Base-by-base conservation (phyloP, 2,797 vertebrate genomes). In the Arnoldichthys spilopterus region DNA sequence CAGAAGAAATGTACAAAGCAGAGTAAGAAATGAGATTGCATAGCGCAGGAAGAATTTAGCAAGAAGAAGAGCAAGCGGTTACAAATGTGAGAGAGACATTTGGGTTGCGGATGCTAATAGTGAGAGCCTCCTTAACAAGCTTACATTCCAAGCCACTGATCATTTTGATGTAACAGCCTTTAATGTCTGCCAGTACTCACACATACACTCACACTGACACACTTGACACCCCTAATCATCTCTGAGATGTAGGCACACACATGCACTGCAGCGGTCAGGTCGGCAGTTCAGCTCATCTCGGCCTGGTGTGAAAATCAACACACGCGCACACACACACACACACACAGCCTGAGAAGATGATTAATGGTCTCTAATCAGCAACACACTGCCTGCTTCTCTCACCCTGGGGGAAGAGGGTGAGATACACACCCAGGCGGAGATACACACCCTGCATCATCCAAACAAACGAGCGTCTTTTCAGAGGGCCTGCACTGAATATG, bases 111-210 rank as follows among this genome's bases (percentile, higher is more conserved):
- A 67, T n/a, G 22, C 53, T 74, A 34, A 67, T 30, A 54, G 24
- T 26, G 49, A 68, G 71, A 71, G 45, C 18, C 34, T 58, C 61
- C 45, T 51, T 64, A 68, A 78, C 66, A 63, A 37, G 78, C 74
- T 80, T 77, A 37, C 58, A 67, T 88, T 91, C 83, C 80, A 71
- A 83, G 34, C 80, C 85, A 78, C 78, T 83, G 86, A 82, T 56
- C 85, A 79, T 54, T 56, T 70, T 90, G 88, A 91, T 82, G 82
- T 75, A 77, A 92, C 88, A 86, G 78, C 66, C 69, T 79, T 59
- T 88, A 90, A 91, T 90, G 81, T 89, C 81, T 85, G 77, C 73
- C 80, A 85, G 73, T 72, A 68, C 80, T 76, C 30, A 56, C 49
- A 74, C 69, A 76, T 67, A 62, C 53, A 62, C 43, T 32, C 66